Conservation (phyloP, 2,888 invertebrate genomes). For the Serrognathus titanus region DNA sequence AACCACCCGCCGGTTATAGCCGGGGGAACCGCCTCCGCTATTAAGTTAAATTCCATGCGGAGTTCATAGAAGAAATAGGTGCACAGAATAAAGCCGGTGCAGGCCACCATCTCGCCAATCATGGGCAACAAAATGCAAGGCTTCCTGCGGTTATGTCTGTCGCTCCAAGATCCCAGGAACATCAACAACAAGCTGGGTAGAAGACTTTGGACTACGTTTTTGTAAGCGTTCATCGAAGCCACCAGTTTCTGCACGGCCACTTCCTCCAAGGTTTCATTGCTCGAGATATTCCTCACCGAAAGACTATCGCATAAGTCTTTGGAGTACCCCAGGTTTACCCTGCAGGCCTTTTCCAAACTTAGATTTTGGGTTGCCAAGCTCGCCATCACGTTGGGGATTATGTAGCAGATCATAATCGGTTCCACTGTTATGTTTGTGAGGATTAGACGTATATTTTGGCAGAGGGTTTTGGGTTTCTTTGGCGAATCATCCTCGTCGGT, state of each 20-base stretch:
- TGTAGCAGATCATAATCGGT: constrained; percentile 61
- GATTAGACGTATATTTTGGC: constrained; percentile 54
- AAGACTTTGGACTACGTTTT: constrained; percentile 73
- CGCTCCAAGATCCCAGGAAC: constrained; percentile 74
- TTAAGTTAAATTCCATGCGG: constrained; percentile 51
- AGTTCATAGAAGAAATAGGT: constrained; percentile 54
- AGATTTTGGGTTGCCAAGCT: constrained; percentile 51
- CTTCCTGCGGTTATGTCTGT: constrained; percentile 61
- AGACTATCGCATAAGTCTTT: constrained; percentile 48
- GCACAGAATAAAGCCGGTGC: constrained; percentile 50
- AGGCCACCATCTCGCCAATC: constrained; percentile 63
- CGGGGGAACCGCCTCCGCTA: constrained; percentile 54
- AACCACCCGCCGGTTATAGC: constrained; percentile 58
- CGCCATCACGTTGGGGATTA: constrained; percentile 51
- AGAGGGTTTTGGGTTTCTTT: constrained; percentile 27
- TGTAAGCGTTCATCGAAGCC: constrained; percentile 76
- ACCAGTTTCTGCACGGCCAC: constrained; percentile 61
- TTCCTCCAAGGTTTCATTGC: constrained; percentile 31
- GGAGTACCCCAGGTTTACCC: constrained; percentile 49
- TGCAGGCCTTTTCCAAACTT: constrained; percentile 56
- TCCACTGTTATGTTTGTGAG: constrained; percentile 63
- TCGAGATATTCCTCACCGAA: constrained; percentile 24
- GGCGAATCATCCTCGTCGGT: constrained; percentile 32
- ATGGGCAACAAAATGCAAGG: constrained; percentile 77
- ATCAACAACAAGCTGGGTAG: constrained; percentile 72